phyloP scores from a whole-genome alignment of 1,140 invertebrate species.

The Microplitis demolitor region DNA sequence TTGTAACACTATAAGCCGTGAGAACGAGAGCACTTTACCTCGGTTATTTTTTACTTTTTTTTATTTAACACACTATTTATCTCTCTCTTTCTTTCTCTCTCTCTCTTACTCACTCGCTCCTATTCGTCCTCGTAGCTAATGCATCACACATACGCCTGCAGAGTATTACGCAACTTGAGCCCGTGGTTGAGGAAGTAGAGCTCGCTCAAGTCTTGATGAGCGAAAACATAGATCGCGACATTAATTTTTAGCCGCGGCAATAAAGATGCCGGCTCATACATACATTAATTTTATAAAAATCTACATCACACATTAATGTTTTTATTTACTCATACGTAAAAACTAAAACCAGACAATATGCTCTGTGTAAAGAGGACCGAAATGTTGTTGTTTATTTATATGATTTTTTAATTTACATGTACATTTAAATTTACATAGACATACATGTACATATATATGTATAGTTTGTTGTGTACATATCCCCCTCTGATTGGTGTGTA shows the following conservation, averaged over 20 bases:
- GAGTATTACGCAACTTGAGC: neutral
- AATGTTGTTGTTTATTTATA: no score
- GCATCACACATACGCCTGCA: neutral
- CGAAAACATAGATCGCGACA: neutral
- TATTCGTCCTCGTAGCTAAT: neutral
- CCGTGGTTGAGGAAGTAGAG: constrained; percentile 8
- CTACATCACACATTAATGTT: no score
- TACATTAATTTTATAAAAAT: no score
- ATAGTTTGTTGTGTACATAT: neutral
- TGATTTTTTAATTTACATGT: neutral
- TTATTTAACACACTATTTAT: neutral
- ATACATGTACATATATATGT: constrained; percentile 1
- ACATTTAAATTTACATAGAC: neutral
- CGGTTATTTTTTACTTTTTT: neutral
- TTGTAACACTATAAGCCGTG: no score
- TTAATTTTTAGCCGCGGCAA: neutral
- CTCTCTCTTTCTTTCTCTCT: neutral
- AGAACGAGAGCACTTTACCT: neutral
- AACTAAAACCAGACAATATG: neutral
- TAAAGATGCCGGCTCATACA: neutral
- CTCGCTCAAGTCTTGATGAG: neutral
- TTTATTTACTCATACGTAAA: neutral
- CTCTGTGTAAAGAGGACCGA: no score
- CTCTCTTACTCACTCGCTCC: neutral
- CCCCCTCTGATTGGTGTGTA: neutral